phyloP scores from a whole-genome alignment of 2,797 vertebrate genomes.

The Pachyuromys duprasi region DNA sequence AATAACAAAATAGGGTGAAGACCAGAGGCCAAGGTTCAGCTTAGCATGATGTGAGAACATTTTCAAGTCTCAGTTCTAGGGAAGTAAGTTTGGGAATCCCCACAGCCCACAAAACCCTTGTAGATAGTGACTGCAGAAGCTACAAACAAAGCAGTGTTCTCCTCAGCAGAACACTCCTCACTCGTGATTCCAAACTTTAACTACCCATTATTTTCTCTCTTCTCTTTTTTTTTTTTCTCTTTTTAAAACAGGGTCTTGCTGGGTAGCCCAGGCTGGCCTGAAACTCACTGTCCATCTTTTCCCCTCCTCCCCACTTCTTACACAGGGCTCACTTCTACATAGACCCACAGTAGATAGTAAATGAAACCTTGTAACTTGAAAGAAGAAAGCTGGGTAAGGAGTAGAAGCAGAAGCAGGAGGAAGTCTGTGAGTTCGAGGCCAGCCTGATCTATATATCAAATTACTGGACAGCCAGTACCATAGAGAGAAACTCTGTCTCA shows the following conservation, averaged over 20 bases:
- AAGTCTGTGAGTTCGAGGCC: neutral
- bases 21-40: neutral
- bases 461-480: neutral
- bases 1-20: conserved; percentile 21
- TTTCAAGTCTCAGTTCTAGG: neutral
- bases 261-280: neutral
- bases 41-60: no score
- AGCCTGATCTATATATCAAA: neutral
- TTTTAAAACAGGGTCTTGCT: neutral
- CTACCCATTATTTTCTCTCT: neutral
- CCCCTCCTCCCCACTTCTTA: neutral
- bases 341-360: neutral
- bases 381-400: neutral
- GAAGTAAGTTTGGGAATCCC: conserved; percentile 14
- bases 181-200: neutral
- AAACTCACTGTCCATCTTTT: no score
- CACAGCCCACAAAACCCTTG: neutral
- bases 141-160: neutral
- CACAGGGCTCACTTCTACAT: neutral
- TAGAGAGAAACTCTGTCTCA: neutral
- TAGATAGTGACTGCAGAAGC: conserved; percentile 8
- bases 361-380: conserved; percentile 15
- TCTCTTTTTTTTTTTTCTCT: no score
- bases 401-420: neutral
- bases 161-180: neutral